These are phyloP conservation scores for Parambassis ranga DNA, from an alignment of 2,797 vertebrate species.

Conservation along the genomic window DNA sequence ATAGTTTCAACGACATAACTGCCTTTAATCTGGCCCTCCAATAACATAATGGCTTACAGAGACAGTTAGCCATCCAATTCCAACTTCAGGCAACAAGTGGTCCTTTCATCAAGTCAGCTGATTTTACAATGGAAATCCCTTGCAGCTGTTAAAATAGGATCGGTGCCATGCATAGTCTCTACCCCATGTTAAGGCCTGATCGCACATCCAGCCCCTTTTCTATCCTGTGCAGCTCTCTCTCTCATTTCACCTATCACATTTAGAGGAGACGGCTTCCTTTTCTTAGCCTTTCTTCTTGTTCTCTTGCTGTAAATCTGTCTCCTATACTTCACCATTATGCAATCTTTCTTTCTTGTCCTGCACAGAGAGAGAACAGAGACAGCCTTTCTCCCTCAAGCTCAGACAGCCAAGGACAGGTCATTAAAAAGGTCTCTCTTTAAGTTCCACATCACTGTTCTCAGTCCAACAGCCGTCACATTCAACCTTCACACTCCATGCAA, in stretches of 20 bases:
- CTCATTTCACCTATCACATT: slow-evolving; percentile 10
- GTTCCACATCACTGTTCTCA: slow-evolving; percentile 25
- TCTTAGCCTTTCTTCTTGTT: neutral
- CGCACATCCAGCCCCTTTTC: slow-evolving; percentile 37
- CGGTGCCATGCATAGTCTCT: slow-evolving; percentile 66
- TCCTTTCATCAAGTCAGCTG: slow-evolving; percentile 83
- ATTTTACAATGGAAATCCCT: slow-evolving; percentile 84
- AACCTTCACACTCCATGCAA: slow-evolving; percentile 35
- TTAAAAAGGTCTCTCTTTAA: slow-evolving; percentile 45
- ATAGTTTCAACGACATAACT: slow-evolving; percentile 75
- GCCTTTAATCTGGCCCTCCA: slow-evolving; percentile 78
- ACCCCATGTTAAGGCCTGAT: slow-evolving; percentile 61
- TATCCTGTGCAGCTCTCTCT: slow-evolving; percentile 16
- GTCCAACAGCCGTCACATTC: slow-evolving; percentile 43
- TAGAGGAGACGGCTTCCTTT: neutral
- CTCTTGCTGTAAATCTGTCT: neutral
- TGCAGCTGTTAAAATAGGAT: slow-evolving; percentile 84
- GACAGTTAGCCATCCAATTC: slow-evolving; percentile 47
- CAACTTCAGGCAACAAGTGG: slow-evolving; percentile 76
- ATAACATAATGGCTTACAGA: slow-evolving; percentile 81
- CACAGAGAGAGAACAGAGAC: slow-evolving; percentile 41
- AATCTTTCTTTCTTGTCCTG: slow-evolving; percentile 11
- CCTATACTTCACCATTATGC: slow-evolving; percentile 13
- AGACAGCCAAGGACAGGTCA: slow-evolving; percentile 67
- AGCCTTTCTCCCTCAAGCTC: slow-evolving; percentile 33